Conservation (phyloP, 2,888 invertebrate genomes). For the Pilophorus perplexus region DNA sequence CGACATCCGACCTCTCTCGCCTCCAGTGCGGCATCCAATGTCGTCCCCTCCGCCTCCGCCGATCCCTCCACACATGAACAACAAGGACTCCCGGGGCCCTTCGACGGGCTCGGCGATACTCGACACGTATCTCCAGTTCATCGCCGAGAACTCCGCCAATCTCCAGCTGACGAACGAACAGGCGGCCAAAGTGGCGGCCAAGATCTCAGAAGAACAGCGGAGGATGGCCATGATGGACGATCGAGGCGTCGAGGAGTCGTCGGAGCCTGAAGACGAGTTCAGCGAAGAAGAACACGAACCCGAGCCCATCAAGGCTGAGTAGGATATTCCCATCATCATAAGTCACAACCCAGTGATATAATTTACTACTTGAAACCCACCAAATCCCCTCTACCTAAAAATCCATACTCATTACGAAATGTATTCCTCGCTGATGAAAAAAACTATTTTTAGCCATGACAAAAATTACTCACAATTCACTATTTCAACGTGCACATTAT, state of each 20-base stretch:
- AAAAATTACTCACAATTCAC: too few species aligned
- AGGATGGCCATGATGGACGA: slow-evolving; percentile 55
- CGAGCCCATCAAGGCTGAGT: slow-evolving; percentile 55
- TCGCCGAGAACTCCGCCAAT: slow-evolving; percentile 73
- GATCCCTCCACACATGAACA: slow-evolving; percentile 49
- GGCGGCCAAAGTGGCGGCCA: slow-evolving; percentile 62
- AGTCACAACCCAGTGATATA: slow-evolving; percentile 17
- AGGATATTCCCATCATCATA: slow-evolving; percentile 22
- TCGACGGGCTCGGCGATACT: slow-evolving; percentile 74
- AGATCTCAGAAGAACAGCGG: slow-evolving; percentile 59
- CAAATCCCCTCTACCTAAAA: slow-evolving; percentile 3
- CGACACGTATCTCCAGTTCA: slow-evolving; percentile 84
- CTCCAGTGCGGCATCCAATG: slow-evolving; percentile 41
- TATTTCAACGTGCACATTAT: too few species aligned
- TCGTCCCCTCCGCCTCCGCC: slow-evolving; percentile 58
- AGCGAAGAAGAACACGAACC: slow-evolving; percentile 56
- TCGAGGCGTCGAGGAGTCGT: slow-evolving; percentile 54
- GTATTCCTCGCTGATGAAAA: background rate
- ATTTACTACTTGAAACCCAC: slow-evolving; percentile 19
- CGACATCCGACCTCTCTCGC: slow-evolving; percentile 48
- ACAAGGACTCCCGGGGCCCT: slow-evolving; percentile 47
- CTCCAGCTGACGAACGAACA: slow-evolving; percentile 65
- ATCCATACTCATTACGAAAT: background rate
- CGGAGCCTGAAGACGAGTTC: slow-evolving; percentile 58
- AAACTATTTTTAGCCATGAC: background rate